phyloP scores from a whole-genome alignment of 2,888 invertebrate species.

The Dysmachus trigonus region DNA sequence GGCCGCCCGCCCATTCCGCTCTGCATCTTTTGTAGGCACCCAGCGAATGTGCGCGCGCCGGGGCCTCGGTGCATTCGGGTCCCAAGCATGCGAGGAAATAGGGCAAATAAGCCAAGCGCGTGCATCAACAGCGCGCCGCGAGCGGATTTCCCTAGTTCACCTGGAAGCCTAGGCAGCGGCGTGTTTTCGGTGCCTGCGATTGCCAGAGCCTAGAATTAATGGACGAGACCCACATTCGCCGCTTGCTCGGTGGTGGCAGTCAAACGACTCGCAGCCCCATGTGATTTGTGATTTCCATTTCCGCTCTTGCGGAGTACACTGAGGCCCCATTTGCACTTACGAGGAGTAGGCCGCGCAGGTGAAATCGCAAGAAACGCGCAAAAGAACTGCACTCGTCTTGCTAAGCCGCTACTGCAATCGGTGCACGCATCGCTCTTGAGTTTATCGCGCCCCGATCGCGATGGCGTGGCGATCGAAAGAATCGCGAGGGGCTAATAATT shows the following conservation, averaged over 20 bases:
- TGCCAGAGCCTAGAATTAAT: slow-evolving; percentile 20
- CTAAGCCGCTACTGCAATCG: not conserved
- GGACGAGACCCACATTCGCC: not conserved
- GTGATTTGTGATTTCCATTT: not conserved
- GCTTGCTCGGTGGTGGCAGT: not conserved
- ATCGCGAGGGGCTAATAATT: not conserved
- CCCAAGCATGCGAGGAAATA: not conserved
- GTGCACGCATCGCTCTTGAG: not conserved
- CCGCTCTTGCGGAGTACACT: not conserved
- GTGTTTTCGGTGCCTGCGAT: not conserved
- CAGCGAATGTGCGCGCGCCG: not conserved
- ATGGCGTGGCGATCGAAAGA: not conserved
- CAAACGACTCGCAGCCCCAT: not conserved
- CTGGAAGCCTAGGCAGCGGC: not conserved
- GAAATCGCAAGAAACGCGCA: not conserved
- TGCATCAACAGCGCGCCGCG: not conserved
- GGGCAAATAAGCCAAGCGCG: slow-evolving; percentile 5
- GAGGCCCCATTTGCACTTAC: not conserved
- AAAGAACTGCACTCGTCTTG: not conserved
- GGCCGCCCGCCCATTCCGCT: not conserved
- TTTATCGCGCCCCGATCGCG: not conserved
- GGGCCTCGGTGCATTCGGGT: not conserved
- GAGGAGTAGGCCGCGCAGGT: not conserved
- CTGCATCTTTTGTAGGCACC: not conserved
- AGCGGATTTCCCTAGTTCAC: not conserved